Evolutionary conservation across 2,888 invertebrate species (phyloP), one percentile per base, ranked within the genome.

Genomic region (Parnassius glacialis): DNA sequence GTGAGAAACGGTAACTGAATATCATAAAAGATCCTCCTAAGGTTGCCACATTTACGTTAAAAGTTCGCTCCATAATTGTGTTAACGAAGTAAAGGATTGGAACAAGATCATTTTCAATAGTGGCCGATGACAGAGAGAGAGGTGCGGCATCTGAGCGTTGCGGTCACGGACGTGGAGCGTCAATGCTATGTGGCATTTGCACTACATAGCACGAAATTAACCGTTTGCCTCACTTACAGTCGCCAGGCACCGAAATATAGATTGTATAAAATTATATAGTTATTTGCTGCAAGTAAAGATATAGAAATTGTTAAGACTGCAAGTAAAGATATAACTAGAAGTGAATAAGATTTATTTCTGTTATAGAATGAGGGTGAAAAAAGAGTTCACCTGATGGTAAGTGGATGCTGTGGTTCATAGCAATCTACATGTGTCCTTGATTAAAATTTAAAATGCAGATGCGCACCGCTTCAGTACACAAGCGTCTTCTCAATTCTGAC

Each of bases 141-240:
- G 77, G 79, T 71, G 74, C 69, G 60, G 66, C 63, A 68, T 65
- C 70, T 3, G 45, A 34, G 13, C 70, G 66, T 57, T 59, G 63
- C 76, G 84, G 79, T 85, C 85, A 85, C 75, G 85, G 85, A 80
- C 84, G 73, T 73, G 80, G 48, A 48, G 79, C 56, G 61, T 68
- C 71, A 68, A 73, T 48, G 75, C 74, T 73, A 74, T 73, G 70
- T 77, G 82, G 75, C 80, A 82, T 83, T 83, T 81, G 69, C 70
- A 70, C 66, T 67, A 75, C 70, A 69, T 68, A 64, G 66, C 71
- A 67, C 67, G 67, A 70, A 67, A 70, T 69, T 70, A 68, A 72
- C 61, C 70, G 54, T 34, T 62, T 44, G 47, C 56, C 41, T 44
- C 44, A 52, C 42, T 51, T 51, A 50, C n/a, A 51, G 57, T 43